Evolutionary conservation across 2,113 vertebrate species (phyloP).

Genomic region (Galbula dea): DNA sequence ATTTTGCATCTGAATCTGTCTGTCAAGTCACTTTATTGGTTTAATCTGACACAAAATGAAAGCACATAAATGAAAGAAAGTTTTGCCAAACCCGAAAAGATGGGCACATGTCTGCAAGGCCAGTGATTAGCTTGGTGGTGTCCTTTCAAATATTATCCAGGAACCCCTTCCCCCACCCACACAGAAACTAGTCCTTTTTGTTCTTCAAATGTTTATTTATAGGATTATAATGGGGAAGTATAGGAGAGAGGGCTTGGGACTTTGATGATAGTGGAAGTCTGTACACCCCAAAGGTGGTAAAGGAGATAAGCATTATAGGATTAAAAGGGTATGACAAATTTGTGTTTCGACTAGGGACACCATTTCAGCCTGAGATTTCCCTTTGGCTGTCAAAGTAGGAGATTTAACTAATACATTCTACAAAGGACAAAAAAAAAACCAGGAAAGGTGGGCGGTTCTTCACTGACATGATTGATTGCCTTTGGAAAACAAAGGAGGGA

Average conservation of each 20-base stretch:
- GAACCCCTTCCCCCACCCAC: background rate
- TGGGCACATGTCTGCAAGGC: background rate
- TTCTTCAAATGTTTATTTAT: slow-evolving; percentile 54
- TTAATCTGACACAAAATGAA: slow-evolving; percentile 55
- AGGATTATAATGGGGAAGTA: slow-evolving; percentile 18
- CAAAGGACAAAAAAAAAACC: background rate
- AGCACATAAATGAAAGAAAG: background rate
- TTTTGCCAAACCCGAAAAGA: slow-evolving; percentile 13
- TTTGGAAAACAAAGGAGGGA: background rate
- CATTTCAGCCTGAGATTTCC: slow-evolving; percentile 7
- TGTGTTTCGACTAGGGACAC: background rate
- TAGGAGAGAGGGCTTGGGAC: slow-evolving; percentile 15
- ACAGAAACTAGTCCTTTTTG: slow-evolving; percentile 27
- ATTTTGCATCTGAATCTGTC: slow-evolving; percentile 23
- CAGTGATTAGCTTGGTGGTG: slow-evolving; percentile 16
- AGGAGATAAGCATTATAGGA: slow-evolving; percentile 54
- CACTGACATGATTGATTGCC: background rate
- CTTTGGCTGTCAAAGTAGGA: background rate
- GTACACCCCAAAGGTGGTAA: slow-evolving; percentile 11
- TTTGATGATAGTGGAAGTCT: slow-evolving; percentile 57
- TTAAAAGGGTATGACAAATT: slow-evolving; percentile 38
- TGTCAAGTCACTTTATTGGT: background rate
- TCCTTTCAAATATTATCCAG: slow-evolving; percentile 18
- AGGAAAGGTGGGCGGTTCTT: background rate
- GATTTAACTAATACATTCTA: slow-evolving; percentile 21